Percentiles rank a stretch among this genome's conserved stretches.
Conservation (phyloP, 2,888 invertebrate species). For the Drymonia ruficornis region DNA sequence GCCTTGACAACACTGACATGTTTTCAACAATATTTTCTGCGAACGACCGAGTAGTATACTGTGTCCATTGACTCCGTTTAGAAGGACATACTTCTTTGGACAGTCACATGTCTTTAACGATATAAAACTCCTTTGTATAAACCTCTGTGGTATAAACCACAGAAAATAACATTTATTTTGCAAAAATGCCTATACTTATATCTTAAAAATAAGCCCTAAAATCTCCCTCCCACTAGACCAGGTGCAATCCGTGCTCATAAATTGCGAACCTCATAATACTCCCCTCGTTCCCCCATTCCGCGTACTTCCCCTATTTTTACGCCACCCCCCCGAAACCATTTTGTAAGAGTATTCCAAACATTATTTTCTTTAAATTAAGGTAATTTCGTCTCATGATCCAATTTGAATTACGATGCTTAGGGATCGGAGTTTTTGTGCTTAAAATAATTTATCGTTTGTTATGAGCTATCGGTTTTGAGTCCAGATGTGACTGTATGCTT, state of each 20-base stretch:
- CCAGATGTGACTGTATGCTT: slow-evolving; percentile 12
- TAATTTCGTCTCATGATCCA: slow-evolving; percentile 47
- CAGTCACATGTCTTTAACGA: no score
- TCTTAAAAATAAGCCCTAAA: slow-evolving; percentile 7
- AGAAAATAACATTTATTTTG: no score
- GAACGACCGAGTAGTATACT: no score
- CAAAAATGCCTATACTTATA: no score
- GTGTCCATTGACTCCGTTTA: no score
- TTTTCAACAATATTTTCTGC: no score
- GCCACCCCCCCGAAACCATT: slow-evolving; percentile 27
- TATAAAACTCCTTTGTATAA: no score
- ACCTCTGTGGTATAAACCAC: no score
- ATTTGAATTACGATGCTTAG: slow-evolving; percentile 40
- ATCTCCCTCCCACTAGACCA: slow-evolving; percentile 24
- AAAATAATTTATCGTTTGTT: slow-evolving; percentile 30
- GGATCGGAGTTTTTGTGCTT: slow-evolving; percentile 28
- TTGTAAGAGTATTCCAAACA: slow-evolving; percentile 29
- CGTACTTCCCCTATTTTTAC: slow-evolving; percentile 29
- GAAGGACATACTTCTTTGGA: no score
- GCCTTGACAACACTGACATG: no score
- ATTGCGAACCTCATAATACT: slow-evolving; percentile 39
- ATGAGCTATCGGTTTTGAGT: slow-evolving; percentile 16
- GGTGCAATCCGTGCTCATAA: slow-evolving; percentile 41
- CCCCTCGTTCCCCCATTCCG: slow-evolving; percentile 42
- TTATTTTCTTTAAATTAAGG: slow-evolving; percentile 46